Percentiles rank a stretch among this genome's conserved stretches.
phyloP scores from a whole-genome alignment of 2,113 vertebrate species.

The Mormyrus lacerda region DNA sequence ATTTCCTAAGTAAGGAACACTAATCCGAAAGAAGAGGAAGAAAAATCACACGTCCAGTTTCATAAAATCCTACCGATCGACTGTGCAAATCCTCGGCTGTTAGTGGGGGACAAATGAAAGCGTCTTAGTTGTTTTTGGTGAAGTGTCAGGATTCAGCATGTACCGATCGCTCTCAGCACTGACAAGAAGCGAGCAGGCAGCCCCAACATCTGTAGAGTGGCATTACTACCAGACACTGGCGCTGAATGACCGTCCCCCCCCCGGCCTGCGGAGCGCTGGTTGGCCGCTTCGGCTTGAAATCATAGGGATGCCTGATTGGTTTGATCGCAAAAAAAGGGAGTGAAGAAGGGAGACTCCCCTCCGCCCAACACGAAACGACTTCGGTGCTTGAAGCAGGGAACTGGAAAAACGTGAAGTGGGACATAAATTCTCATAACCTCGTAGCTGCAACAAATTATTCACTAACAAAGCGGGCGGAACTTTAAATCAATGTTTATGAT shows the following conservation, averaged over 20 bases:
- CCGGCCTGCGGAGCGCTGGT: constrained; percentile 1
- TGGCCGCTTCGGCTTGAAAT: constrained; percentile 2
- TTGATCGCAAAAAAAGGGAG: constrained; percentile 2
- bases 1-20: constrained; percentile 52
- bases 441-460: not conserved
- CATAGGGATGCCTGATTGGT: constrained; percentile 14
- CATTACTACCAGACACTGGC: not conserved
- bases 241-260: not conserved
- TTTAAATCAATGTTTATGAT: not conserved
- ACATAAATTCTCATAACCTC: not conserved
- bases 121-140: not conserved
- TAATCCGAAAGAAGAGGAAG: constrained; percentile 50
- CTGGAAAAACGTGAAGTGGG: not conserved
- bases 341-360: not conserved
- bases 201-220: constrained; percentile 17
- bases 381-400: not conserved
- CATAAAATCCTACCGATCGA: constrained; percentile 26
- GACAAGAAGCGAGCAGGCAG: constrained; percentile 15
- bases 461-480: not conserved
- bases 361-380: not conserved
- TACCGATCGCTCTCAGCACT: not conserved
- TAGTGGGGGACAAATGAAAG: not conserved
- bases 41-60: constrained; percentile 23
- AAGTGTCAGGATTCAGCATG: not conserved
- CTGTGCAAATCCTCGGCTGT: constrained; percentile 11